Base-by-base conservation (phyloP, 2,797 vertebrate species). In the Steatocranus sp. region DNA sequence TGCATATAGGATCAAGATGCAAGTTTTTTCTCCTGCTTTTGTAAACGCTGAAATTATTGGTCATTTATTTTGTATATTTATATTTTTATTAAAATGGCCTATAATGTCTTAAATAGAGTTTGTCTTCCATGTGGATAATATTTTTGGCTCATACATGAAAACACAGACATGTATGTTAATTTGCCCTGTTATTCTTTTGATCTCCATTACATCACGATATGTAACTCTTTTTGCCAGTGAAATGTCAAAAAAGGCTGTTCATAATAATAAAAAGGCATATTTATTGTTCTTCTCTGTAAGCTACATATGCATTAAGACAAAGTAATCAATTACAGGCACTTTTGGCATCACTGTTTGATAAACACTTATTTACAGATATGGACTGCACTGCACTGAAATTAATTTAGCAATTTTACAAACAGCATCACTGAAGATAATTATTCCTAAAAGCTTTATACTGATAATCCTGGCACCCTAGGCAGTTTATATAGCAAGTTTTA, bases 1-100 rank as follows among this genome's bases (percentile, higher is more conserved):
- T 12, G 32, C 32, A 34, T 34, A 0, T 1, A 0, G 30, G 10
- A 58, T 58, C 17, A 34, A 58, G 30, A 58, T n/a, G n/a, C 27
- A 58, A n/a, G 17, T 34, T 58, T 58, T 58, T 58, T 58, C 30
- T 34, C 30, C 30, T 34, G 30, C 54, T n/a, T 58, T 32, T 7
- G 27, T 58, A 58, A 58, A 11, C 3, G 0, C 17, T 11, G 54
- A 58, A 32, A 58, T 32, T n/a, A 58, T 18, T 58, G 0, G 17
- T 58, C 17, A 58, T 58, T 58, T 0, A 32, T 4, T 32, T 32
- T 4, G 54, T 58, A 58, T 32, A 30, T 58, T 32, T 58, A 0
- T 58, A 58, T 58, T 58, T 32, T 18, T 58, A 2, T 63, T 20
- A 36, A 36, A 61, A 63, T 63, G 10, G 32, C 7, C 11, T 63